These are phyloP conservation scores for Scaptomyza montana DNA, from an alignment of 1,140 invertebrate genomes.

Conservation along the genomic window DNA sequence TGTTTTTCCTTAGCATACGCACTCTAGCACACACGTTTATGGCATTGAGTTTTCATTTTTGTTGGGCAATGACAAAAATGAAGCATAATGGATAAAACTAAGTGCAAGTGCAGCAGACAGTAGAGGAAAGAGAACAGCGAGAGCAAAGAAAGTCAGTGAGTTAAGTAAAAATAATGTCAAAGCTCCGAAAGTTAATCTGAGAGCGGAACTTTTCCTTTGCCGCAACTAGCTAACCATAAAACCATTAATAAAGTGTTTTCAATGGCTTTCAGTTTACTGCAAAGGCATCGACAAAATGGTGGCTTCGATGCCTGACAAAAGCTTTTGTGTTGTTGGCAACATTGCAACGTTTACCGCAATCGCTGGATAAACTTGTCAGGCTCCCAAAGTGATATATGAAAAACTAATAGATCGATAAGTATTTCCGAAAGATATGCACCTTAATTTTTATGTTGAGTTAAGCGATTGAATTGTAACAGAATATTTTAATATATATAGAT, in stretches of 20 bases:
- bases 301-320: conserved; percentile 4
- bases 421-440: neutral
- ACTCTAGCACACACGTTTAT: conserved; percentile 49
- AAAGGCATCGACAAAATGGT: conserved; percentile 28
- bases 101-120: conserved; percentile 77
- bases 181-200: neutral
- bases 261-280: conserved; percentile 60
- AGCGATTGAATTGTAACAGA: neutral
- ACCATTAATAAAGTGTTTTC: conserved; percentile 76
- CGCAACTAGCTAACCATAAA: conserved; percentile 38
- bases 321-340: conserved; percentile 29
- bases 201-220: conserved; percentile 1
- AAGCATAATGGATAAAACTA: conserved; percentile 80
- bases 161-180: conserved; percentile 3
- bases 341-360: conserved; percentile 19
- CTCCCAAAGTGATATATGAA: conserved; percentile 19
- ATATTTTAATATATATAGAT: too few relatives aligned
- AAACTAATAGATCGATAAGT: conserved; percentile 14
- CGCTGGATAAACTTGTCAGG: conserved; percentile 25
- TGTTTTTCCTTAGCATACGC: neutral
- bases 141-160: conserved; percentile 3
- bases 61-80: conserved; percentile 76
- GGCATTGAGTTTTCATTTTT: conserved; percentile 79
- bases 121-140: conserved; percentile 9
- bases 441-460: neutral